These are phyloP conservation scores for Nicator chloris DNA, from an alignment of 2,113 vertebrate species.

Conservation along the genomic window DNA sequence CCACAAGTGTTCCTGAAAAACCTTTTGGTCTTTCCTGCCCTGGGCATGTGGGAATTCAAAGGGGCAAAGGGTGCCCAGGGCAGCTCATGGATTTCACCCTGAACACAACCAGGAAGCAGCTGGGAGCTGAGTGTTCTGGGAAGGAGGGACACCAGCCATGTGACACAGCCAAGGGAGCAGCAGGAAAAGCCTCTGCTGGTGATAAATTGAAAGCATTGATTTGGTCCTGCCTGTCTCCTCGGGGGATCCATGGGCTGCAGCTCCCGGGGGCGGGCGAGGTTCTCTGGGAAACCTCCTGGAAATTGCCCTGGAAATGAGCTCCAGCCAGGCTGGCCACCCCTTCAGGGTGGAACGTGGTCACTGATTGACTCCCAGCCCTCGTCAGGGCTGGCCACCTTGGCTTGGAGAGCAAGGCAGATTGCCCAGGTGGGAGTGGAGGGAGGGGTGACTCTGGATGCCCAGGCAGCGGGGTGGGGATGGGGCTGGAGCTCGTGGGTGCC, in stretches of 20 bases:
- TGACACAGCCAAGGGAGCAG: neutral
- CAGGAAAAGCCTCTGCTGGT: neutral
- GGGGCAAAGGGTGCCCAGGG: neutral
- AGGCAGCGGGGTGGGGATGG: neutral
- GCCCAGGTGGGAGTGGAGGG: neutral
- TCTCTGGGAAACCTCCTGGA: neutral
- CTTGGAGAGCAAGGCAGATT: neutral
- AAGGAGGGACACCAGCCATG: neutral
- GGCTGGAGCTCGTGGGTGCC: neutral
- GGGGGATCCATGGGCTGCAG: neutral
- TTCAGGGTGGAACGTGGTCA: neutral
- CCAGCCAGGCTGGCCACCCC: neutral
- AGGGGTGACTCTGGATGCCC: no score
- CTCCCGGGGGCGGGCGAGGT: neutral
- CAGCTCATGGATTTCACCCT: fast-evolving
- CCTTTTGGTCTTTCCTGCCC: neutral
- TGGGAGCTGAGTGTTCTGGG: neutral
- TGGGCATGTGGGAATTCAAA: fast-evolving
- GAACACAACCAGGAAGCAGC: neutral
- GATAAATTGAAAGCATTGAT: slow-evolving; percentile 16
- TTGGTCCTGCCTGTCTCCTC: neutral
- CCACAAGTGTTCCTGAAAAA: neutral
- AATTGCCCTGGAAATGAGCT: neutral
- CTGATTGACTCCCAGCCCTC: neutral
- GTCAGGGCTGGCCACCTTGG: neutral